phyloP scores from a whole-genome alignment of 2,888 invertebrate genomes.

The Agonopterix heracliana region DNA sequence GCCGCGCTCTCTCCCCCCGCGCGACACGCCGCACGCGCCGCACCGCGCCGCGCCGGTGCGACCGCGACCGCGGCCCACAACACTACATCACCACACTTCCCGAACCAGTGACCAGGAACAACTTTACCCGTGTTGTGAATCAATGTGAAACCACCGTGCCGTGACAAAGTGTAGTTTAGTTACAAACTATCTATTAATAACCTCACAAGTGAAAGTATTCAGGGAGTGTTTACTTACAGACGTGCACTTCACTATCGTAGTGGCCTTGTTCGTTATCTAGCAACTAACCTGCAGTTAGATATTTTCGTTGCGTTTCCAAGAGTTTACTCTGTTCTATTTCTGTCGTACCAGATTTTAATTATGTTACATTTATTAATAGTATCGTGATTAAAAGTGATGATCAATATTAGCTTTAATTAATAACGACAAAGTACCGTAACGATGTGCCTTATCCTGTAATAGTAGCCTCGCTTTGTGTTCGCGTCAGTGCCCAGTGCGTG shows the following conservation, averaged over 20 bases:
- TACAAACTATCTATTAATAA: conserved; percentile 44
- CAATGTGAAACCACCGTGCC: conserved; percentile 15
- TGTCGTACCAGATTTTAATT: conserved; percentile 1
- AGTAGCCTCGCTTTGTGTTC: conserved; percentile 18
- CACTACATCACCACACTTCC: conserved; percentile 12
- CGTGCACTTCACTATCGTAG: conserved; percentile 44
- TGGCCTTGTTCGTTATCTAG: conserved; percentile 58
- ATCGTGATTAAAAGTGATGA: not conserved
- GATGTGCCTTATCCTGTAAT: conserved; percentile 64
- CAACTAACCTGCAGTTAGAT: conserved; percentile 29
- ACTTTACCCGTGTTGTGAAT: conserved; percentile 24
- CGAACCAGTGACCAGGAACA: conserved; percentile 9
- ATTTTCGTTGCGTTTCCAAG: conserved; percentile 27
- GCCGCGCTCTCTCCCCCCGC: conserved; percentile 17
- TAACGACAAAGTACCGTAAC: conserved; percentile 43
- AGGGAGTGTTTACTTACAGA: conserved; percentile 32
- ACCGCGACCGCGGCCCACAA: conserved; percentile 3
- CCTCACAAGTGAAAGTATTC: conserved; percentile 38
- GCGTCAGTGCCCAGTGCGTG: conserved; percentile 8
- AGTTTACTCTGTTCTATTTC: conserved; percentile 15
- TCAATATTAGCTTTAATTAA: conserved; percentile 32
- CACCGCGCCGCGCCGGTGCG: conserved; percentile 20
- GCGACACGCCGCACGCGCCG: conserved; percentile 18
- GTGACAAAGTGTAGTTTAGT: conserved; percentile 14
- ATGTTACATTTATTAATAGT: not conserved